Evolutionary conservation across 2,888 invertebrate genomes (phyloP), one percentile per base, ranked within the genome.

Genomic region (Melinopterus prodromus): DNA sequence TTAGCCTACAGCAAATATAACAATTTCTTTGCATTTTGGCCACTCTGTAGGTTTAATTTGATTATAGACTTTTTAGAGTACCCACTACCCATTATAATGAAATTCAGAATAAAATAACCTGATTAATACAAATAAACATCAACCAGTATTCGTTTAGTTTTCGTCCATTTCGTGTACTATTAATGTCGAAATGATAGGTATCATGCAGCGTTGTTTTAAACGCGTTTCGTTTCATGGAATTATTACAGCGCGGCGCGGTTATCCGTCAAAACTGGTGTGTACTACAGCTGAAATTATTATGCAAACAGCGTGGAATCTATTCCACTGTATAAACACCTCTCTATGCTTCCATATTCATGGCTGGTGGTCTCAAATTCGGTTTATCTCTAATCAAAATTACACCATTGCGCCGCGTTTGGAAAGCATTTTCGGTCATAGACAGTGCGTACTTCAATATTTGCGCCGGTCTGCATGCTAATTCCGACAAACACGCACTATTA

Each of bases 301-400:
- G 74, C 74, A 74, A 74, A 74, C 74, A 74, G 74, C 35, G 35
- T 74, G 14, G 74, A 74, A 74, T 74, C 74, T 74, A 74, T 74
- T 74, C 74, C 74, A 37, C 35, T 74, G 74, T 74, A 74, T 74
- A 74, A 74, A 74, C 74, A 74, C 36, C 74, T 36, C 36, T 37
- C 9, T n/a, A n/a, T 26, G 74, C 36, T 74, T 36, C 74, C 36
- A 74, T 74, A 74, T 74, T 74, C 74, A 74, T 74, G 74, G 74
- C 74, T 37, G 74, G 36, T 35, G 74, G 74, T 15, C 71, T 71
- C 37, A 76, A 77, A 79, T 77, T 75, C 16, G 53, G 78, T 76
- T 78, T 80, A 80, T 80, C 80, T 77, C 71, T 36, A 76, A 80
- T 80, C 80, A 76, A 80, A 80, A 78, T 75, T 72, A 76, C 37